A percentile compares a stretch with the other conserved stretches of the same genome.
These are phyloP conservation scores for Cinara cedri DNA, from an alignment of 2,888 invertebrate species.

Conservation along the genomic window DNA sequence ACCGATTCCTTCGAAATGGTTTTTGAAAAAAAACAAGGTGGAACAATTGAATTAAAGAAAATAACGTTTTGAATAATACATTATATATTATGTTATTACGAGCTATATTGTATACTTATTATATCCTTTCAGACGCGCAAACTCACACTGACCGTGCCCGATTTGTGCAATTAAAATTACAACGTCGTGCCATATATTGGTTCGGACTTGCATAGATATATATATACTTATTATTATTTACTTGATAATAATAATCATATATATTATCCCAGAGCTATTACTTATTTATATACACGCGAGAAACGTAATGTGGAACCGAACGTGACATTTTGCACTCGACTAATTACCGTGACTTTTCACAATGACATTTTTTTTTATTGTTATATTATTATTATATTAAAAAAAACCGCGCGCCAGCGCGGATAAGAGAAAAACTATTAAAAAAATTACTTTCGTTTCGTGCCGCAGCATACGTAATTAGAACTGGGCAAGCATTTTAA, in stretches of 20 bases:
- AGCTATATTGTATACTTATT: too few relatives aligned
- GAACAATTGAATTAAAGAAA: conserved; percentile 16
- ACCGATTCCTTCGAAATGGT: background rate
- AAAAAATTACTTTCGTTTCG: conserved; percentile 56
- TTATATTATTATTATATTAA: conserved; percentile 10
- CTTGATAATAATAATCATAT: background rate
- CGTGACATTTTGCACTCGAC: conserved; percentile 54
- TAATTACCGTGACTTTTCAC: conserved; percentile 55
- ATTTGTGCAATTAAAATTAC: conserved; percentile 51
- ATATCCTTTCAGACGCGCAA: background rate
- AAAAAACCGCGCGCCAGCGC: background rate
- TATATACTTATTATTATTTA: too few relatives aligned
- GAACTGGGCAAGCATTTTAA: conserved; percentile 15
- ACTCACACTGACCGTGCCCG: conserved; percentile 40
- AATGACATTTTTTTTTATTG: conserved; percentile 50
- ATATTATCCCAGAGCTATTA: conserved; percentile 25
- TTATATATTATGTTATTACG: background rate
- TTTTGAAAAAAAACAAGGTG: conserved; percentile 30
- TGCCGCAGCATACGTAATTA: conserved; percentile 54
- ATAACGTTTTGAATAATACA: background rate
- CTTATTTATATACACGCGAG: conserved; percentile 42
- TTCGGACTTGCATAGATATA: conserved; percentile 14
- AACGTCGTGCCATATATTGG: conserved; percentile 43
- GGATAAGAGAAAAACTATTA: conserved; percentile 55
- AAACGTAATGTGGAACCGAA: conserved; percentile 55